Evolutionary conservation across 2,797 vertebrate genomes (phyloP).

Genomic region (Alca torda): DNA sequence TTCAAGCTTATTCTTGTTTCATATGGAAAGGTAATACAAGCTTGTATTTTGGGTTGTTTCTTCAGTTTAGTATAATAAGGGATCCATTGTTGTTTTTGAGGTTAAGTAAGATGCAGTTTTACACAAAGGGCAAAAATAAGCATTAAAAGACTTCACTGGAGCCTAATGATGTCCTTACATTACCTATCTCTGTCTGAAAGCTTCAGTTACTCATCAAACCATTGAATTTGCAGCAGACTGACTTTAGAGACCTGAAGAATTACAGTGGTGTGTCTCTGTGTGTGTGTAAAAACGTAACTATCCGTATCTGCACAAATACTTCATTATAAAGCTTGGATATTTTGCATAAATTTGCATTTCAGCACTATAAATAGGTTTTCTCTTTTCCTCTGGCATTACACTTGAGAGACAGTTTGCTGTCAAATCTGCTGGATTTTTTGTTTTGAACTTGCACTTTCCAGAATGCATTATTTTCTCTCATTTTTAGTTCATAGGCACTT

Average conservation of each 20-base stretch:
- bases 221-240: neutral
- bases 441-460: neutral
- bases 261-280: neutral
- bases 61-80: neutral
- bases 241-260: neutral
- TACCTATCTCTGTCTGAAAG: neutral
- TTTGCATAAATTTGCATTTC: neutral
- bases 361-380: neutral
- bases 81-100: neutral
- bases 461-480: neutral
- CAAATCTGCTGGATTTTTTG: neutral
- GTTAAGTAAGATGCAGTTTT: neutral
- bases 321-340: neutral
- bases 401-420: neutral
- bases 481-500: conserved; percentile 88
- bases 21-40: neutral
- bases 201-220: neutral
- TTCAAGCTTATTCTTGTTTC: neutral
- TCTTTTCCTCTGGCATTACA: neutral
- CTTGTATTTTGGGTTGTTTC: neutral
- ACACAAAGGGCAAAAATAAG: neutral
- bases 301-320: neutral
- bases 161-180: neutral
- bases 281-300: neutral
- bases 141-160: neutral